These are phyloP conservation scores for Neolamprologus hecqui DNA, from an alignment of 2,113 vertebrate species.

Conservation along the genomic window DNA sequence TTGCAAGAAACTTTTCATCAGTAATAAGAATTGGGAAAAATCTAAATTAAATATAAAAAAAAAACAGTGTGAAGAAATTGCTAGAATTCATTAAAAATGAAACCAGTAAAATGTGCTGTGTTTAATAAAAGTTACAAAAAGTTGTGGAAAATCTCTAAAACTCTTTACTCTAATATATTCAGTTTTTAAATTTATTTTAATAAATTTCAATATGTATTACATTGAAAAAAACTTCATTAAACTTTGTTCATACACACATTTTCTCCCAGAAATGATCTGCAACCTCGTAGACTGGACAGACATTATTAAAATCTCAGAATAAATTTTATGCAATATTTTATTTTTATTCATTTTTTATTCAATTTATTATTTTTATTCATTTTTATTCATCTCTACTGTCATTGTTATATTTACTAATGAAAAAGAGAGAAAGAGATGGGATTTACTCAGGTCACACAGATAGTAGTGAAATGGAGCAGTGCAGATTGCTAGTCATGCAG, in stretches of 20 bases:
- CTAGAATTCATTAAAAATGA: neutral
- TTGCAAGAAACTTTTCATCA: neutral
- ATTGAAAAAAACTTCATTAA: neutral
- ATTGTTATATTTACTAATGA: neutral
- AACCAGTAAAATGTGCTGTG: neutral
- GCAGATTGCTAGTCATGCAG: neutral
- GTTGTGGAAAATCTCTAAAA: neutral
- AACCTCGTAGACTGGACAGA: neutral
- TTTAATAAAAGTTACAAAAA: neutral
- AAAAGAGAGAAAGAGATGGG: neutral
- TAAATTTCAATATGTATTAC: neutral
- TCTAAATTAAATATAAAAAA: neutral
- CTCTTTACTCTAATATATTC: neutral
- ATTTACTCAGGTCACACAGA: neutral
- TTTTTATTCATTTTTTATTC: neutral
- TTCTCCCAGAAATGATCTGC: neutral
- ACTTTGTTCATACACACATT: neutral
- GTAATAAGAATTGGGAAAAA: neutral
- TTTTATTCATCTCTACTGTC: neutral
- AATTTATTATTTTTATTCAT: neutral
- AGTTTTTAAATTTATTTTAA: neutral
- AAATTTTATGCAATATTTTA: neutral
- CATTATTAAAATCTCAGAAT: neutral
- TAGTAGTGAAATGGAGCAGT: neutral
- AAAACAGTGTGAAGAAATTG: neutral